phyloP scores from a whole-genome alignment of 2,888 invertebrate genomes.

The Volucella bombylans region DNA sequence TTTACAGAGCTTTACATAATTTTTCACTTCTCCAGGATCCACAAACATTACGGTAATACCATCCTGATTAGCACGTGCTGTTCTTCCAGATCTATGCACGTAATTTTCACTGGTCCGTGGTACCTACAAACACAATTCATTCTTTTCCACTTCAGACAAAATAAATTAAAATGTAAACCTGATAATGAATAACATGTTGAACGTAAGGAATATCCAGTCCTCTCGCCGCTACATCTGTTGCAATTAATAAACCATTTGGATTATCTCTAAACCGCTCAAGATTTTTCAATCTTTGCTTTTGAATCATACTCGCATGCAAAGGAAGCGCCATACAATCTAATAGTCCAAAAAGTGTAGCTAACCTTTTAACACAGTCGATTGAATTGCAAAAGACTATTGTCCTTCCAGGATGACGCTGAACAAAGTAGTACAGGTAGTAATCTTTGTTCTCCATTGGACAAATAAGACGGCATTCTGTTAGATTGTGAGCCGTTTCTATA shows the following conservation, averaged over 20 bases:
- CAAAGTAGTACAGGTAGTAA: conserved; percentile 94
- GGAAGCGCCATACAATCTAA: conserved; percentile 89
- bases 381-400: conserved; percentile 97
- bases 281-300: conserved; percentile 95
- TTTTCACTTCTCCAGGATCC: conserved; percentile 92
- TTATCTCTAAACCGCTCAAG: conserved; percentile 92
- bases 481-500: conserved; percentile 89
- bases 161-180: conserved; percentile 79
- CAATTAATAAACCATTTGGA: conserved; percentile 89
- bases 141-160: not conserved
- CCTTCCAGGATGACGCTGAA: conserved; percentile 91
- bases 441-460: conserved; percentile 93
- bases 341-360: conserved; percentile 87
- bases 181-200: conserved; percentile 98
- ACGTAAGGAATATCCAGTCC: conserved; percentile 97
- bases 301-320: conserved; percentile 95
- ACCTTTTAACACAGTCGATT: conserved; percentile 94
- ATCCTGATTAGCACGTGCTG: conserved; percentile 93
- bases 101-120: conserved; percentile 98
- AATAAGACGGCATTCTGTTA: conserved; percentile 92
- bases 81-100: conserved; percentile 97
- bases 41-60: conserved; percentile 96
- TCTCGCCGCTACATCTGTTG: conserved; percentile 98
- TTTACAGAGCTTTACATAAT: conserved; percentile 90
- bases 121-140: conserved; percentile 83